Evolutionary conservation across 1,140 invertebrate species (phyloP), one percentile per base, ranked within the genome.

Genomic region (Nasonia longicornis): DNA sequence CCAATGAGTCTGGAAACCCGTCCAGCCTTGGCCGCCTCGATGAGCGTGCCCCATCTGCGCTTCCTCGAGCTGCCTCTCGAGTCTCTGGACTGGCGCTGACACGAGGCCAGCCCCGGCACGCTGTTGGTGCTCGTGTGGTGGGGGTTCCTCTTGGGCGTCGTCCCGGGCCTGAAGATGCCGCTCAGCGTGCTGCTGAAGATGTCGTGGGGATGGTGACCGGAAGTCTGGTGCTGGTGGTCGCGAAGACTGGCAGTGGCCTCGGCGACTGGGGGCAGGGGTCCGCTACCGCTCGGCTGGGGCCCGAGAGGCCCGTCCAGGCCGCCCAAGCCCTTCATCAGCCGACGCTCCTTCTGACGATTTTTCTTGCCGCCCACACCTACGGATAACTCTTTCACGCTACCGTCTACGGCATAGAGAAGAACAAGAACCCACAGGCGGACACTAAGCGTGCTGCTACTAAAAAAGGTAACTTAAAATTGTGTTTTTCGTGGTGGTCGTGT

Each of bases 291-390:
- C 3, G 95, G 94, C 58, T 93, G 92, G 0, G 94, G 93, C 2
- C 93, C 95, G 67, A 97, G 38, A 0, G 38, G 38, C 38, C 38
- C 38, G 10, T 42, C 38, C 7, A 42, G 38, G 1, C 38, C 38
- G 11, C 38, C 38, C 8, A 98, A 98, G 2, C 97, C 97, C 89
- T 98, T 98, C 96, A 98, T 97, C 38, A 98, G 91, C 0, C 97
- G 93, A 0, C 97, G 93, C 87, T 98, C 97, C 90, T 97, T 97
- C 89, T 97, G 96, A 0, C 97, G 93, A 87, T 97, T 97, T 91
- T 97, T 98, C 91, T 97, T 97, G 48, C 97, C 96, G 82, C 96
- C 96, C 84, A 95, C 94, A 88, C 96, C 96, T 94, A 92, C 89
- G 91, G 89, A 92, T 82, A 88, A 86, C 84, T 89, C 88, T 88